A percentile compares a stretch with the other conserved stretches of the same genome.
Evolutionary conservation across 2,797 vertebrate genomes (phyloP).

Genomic region (Gambelia wislizenii): DNA sequence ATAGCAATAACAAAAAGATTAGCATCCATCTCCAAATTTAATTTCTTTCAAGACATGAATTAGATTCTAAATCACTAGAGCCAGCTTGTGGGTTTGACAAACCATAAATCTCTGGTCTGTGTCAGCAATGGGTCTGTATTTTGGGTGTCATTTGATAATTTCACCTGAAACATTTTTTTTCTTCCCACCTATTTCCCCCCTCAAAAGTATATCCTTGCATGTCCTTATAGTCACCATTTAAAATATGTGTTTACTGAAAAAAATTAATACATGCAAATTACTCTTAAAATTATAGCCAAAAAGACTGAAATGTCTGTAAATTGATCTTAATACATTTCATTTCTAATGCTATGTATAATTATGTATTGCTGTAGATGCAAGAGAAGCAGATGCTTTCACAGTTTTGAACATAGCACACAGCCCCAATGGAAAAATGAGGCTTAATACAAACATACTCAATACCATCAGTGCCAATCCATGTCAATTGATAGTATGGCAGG

Average conservation of each 20-base stretch:
- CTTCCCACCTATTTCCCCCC: not conserved
- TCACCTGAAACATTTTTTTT: not conserved
- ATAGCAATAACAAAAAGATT: constrained; percentile 34
- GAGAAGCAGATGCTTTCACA: no score
- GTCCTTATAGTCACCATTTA: not conserved
- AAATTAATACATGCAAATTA: not conserved
- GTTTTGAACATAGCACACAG: not conserved
- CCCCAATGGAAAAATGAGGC: not conserved
- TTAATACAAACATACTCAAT: not conserved
- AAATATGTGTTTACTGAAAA: not conserved
- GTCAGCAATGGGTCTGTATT: not conserved
- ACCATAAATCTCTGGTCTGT: not conserved
- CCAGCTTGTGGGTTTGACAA: not conserved
- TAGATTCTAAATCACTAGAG: not conserved
- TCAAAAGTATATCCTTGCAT: not conserved
- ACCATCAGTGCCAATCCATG: not conserved
- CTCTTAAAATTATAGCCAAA: not conserved
- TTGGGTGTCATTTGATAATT: not conserved
- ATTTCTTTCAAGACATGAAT: constrained; percentile 4
- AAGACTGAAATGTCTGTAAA: not conserved
- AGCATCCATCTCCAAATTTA: constrained; percentile 18
- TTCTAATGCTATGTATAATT: not conserved
- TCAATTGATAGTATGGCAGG: not conserved
- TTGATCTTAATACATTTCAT: not conserved
- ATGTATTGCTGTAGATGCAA: not conserved